These are phyloP conservation scores for Microcaecilia unicolor DNA, from an alignment of 2,797 vertebrate genomes.

Conservation along the genomic window DNA sequence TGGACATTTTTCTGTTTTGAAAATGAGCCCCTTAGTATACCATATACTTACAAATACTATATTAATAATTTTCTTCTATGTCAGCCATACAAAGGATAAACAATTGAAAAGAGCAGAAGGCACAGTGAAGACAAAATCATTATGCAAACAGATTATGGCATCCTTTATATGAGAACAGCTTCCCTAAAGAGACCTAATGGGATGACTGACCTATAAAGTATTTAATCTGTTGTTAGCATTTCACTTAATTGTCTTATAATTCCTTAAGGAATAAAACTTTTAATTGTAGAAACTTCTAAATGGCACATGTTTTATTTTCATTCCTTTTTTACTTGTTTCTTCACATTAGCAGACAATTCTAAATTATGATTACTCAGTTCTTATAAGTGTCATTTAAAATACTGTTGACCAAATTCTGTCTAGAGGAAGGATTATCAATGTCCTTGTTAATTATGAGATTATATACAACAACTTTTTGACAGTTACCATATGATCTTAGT, in stretches of 20 bases:
- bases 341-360: constrained; percentile 27
- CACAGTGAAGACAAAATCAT: constrained; percentile 56
- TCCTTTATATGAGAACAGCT: constrained; percentile 55
- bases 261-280: constrained; percentile 60
- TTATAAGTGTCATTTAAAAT: no score
- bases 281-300: constrained; percentile 60
- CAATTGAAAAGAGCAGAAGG: constrained; percentile 58
- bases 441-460: no score
- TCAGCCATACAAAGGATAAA: constrained; percentile 48
- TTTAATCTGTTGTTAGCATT: constrained; percentile 61
- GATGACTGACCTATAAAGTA: constrained; percentile 61
- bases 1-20: no score
- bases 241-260: constrained; percentile 53
- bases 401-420: no score
- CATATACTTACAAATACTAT: no score
- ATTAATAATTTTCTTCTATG: constrained; percentile 34
- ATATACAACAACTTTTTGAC: no score
- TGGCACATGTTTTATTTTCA: constrained; percentile 45
- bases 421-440: no score
- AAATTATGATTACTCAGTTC: constrained; percentile 14
- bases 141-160: constrained; percentile 62
- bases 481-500: no score
- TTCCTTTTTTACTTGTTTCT: constrained; percentile 41
- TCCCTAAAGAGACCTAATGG: constrained; percentile 58
- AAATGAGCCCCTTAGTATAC: no score